Conservation (phyloP, 2,797 vertebrate genomes). For the Micrastur ruficollis region DNA sequence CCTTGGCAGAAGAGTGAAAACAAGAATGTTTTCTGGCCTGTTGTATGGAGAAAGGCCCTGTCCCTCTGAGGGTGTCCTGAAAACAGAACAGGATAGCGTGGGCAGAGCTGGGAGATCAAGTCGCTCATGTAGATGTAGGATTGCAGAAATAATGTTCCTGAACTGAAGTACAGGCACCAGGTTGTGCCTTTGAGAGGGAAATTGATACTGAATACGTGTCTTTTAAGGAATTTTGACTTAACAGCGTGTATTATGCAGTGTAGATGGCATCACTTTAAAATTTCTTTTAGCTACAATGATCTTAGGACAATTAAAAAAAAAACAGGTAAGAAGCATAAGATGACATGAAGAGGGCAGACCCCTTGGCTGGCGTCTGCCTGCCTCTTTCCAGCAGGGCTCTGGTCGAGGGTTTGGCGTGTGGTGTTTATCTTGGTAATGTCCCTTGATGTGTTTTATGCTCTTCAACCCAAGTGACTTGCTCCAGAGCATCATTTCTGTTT, state of each 20-base stretch:
- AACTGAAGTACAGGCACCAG: neutral
- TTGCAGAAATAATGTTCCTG: neutral
- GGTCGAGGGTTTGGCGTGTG: neutral
- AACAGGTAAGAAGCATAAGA: neutral
- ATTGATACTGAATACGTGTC: neutral
- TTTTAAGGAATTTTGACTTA: neutral
- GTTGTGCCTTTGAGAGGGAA: neutral
- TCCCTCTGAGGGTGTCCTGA: neutral
- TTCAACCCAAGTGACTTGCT: neutral
- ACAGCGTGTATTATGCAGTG: fast-evolving
- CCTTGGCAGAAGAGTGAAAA: neutral
- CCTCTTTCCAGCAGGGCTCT: neutral
- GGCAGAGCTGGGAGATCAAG: neutral
- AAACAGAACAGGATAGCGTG: neutral
- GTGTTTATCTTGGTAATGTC: neutral
- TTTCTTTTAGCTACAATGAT: neutral
- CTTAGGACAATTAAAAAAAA: neutral
- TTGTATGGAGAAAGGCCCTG: neutral
- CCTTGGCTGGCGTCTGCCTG: neutral
- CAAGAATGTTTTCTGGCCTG: neutral
- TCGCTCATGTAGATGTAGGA: neutral
- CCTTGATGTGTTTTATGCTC: neutral
- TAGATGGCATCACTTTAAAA: neutral
- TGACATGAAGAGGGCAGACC: neutral
- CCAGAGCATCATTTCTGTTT: neutral